Evolutionary conservation across 2,113 vertebrate genomes (phyloP), one percentile per base, ranked within the genome.

Genomic region (Nesoenas mayeri): DNA sequence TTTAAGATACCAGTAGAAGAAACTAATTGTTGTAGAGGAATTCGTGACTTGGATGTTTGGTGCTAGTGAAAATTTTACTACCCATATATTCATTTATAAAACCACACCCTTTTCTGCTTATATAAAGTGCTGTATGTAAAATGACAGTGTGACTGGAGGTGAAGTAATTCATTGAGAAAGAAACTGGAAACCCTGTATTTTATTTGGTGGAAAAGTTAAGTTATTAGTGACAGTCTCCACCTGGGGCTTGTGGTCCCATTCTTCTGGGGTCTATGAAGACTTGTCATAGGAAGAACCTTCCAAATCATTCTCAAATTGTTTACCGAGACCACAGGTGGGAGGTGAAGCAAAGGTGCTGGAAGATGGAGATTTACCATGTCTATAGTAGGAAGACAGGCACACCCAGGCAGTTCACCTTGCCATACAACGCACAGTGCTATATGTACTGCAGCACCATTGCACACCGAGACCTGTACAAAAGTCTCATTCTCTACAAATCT

Each of bases 401-500:
- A n/a, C 3, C 36, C 40, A 74, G 53, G 31, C 79, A 54, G 31
- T 16, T 31, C 44, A 3, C 8, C 10, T 42, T 42, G 38, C 50
- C 1, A 0, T 21, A 20, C 61, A 48, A 7, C 0, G 0, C 12
- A 11, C 7, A 32, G n/a, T 19, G 15, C 64, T 21, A 3, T 6
- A 18, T 9, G 62, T 18, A 36, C 38, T n/a, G 24, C 69, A 48
- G 7, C 50, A 65, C 50, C 10, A 9, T 15, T 69, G 40, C 60
- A 73, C 20, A 7, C 14, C 18, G 42, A 16, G 42, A 44, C 42
- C 42, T 44, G 42, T 44, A 44, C 42, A 44, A 44, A 44, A 44
- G 42, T 17, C 42, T 44, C 36, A 31, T 18, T 36, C 57, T 32
- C 40, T 51, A 14, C 28, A 85, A 29, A 66, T 24, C 29, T 44